Evolutionary conservation across 2,797 vertebrate genomes (phyloP).

Genomic region (Helicolenus hilgendorfi): DNA sequence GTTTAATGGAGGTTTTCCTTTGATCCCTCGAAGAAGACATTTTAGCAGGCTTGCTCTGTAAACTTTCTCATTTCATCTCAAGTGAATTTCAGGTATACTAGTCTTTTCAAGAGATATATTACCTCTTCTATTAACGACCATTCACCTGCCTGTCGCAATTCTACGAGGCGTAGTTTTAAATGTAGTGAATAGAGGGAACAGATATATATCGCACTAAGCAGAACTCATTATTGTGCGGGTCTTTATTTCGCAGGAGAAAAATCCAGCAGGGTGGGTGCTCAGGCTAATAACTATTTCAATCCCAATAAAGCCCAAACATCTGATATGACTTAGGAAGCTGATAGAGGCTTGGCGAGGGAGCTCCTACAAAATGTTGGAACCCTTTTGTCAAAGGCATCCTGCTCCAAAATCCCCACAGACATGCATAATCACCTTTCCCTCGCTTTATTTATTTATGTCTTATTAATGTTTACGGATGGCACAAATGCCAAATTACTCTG

Average conservation of each 20-base stretch:
- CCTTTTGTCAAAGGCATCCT: conserved; percentile 63
- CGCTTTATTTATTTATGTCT: conserved; percentile 74
- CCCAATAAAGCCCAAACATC: conserved; percentile 81
- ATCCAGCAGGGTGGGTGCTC: conserved; percentile 66
- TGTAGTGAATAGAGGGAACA: conserved; percentile 46
- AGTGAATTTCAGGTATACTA: conserved; percentile 34
- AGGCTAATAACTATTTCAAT: conserved; percentile 80
- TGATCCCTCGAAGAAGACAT: conserved; percentile 41
- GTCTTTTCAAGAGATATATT: conserved; percentile 43
- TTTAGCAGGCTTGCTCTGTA: conserved; percentile 33
- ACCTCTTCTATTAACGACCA: conserved; percentile 27
- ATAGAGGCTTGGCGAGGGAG: conserved; percentile 66
- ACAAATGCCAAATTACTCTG: conserved; percentile 65
- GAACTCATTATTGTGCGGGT: conserved; percentile 64
- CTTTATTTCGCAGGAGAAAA: conserved; percentile 68
- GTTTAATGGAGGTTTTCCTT: conserved; percentile 43
- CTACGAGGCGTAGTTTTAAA: conserved; percentile 26
- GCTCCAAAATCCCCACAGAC: conserved; percentile 71
- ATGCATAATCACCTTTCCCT: conserved; percentile 76
- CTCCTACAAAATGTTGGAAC: conserved; percentile 62
- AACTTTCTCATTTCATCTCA: conserved; percentile 43
- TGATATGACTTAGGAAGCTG: conserved; percentile 80
- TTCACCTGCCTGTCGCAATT: conserved; percentile 46
- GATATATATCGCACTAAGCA: conserved; percentile 56
- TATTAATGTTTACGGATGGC: conserved; percentile 76